Percentiles rank a stretch among this genome's conserved stretches.
phyloP scores from a whole-genome alignment of 2,888 invertebrate genomes.

The Germaria angustata region DNA sequence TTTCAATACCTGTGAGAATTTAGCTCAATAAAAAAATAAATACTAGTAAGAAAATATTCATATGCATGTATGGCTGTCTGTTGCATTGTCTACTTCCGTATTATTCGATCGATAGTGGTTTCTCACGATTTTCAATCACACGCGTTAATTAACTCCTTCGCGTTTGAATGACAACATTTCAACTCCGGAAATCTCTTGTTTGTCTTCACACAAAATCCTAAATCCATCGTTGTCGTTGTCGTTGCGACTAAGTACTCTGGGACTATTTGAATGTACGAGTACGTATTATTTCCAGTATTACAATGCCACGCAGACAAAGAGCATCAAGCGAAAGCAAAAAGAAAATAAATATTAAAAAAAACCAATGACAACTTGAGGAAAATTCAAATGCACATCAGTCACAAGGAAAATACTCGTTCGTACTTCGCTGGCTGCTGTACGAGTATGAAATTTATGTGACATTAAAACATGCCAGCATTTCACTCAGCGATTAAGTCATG shows the following conservation, averaged over 20 bases:
- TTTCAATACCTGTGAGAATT: constrained; percentile 59
- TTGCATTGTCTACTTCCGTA: not conserved
- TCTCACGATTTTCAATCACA: constrained; percentile 74
- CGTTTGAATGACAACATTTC: constrained; percentile 59
- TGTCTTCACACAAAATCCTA: constrained; percentile 66
- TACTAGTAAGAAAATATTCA: not conserved
- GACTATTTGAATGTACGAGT: not conserved
- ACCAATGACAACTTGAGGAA: constrained; percentile 33
- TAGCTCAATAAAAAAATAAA: not conserved
- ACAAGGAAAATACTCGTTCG: constrained; percentile 34
- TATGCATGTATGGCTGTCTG: not conserved
- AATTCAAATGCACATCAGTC: constrained; percentile 57
- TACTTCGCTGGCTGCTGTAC: constrained; percentile 26
- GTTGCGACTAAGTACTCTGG: not conserved
- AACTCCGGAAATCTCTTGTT: constrained; percentile 73
- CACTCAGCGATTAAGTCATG: constrained; percentile 75
- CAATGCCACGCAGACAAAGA: constrained; percentile 26
- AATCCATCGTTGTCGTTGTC: constrained; percentile 47
- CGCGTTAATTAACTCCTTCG: constrained; percentile 70
- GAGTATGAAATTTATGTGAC: constrained; percentile 63
- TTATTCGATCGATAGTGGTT: constrained; percentile 34
- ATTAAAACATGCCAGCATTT: constrained; percentile 69
- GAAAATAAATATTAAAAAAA: not conserved
- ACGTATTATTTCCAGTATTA: constrained; percentile 16
- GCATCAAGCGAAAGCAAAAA: constrained; percentile 5